These are phyloP conservation scores for Dusona sp. DNA, from an alignment of 2,888 invertebrate species.

Conservation along the genomic window DNA sequence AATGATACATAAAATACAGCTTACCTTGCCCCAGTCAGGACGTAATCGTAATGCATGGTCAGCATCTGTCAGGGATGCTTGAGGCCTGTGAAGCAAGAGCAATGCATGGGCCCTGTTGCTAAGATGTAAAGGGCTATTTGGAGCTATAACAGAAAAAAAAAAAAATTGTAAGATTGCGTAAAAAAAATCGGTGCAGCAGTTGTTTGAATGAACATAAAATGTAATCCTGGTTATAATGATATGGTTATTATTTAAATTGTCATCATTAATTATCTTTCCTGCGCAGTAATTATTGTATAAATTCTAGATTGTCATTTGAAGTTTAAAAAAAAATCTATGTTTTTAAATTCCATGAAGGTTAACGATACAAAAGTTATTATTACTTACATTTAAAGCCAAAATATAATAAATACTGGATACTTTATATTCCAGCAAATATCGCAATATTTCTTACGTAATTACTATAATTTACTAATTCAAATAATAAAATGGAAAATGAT, in stretches of 20 bases:
- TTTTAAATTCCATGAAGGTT: background rate
- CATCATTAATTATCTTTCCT: background rate
- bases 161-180: background rate
- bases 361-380: background rate
- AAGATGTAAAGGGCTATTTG: conserved; percentile 88
- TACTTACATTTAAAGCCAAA: background rate
- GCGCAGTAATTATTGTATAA: too few relatives aligned
- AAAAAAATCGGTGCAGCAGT: background rate
- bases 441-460: background rate
- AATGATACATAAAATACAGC: conserved; percentile 56
- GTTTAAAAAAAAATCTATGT: background rate
- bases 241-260: background rate
- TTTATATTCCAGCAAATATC: background rate
- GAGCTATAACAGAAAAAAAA: conserved; percentile 85
- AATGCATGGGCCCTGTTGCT: conserved; percentile 88
- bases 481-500: background rate
- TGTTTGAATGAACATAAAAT: background rate
- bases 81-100: conserved; percentile 87
- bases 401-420: background rate
- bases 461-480: background rate
- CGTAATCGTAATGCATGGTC: conserved; percentile 87
- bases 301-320: too few relatives aligned
- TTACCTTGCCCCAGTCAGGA: conserved; percentile 90
- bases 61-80: conserved; percentile 89
- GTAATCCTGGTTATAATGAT: background rate